Percentiles rank a stretch among this genome's conserved stretches.
Evolutionary conservation across 2,888 invertebrate species (phyloP).

Genomic region (Pristionchus arcanus): DNA sequence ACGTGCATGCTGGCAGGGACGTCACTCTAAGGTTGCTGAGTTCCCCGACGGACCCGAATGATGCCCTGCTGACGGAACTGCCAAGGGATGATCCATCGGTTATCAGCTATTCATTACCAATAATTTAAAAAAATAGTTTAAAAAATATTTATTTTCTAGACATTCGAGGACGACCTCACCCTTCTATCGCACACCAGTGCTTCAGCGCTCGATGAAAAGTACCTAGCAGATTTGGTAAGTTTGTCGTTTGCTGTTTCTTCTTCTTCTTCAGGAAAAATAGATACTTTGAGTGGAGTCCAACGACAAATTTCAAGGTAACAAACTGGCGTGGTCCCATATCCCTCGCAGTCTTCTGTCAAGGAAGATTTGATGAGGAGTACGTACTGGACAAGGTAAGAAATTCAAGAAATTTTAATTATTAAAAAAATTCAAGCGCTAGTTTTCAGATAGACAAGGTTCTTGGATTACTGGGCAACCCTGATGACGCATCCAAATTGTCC

Average conservation of each 20-base stretch:
- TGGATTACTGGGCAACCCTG: neutral
- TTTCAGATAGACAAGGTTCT: neutral
- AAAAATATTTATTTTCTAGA: no score
- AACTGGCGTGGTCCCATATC: slow-evolving; percentile 34
- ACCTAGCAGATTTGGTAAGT: neutral
- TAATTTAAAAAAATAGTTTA: neutral
- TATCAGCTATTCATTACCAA: neutral
- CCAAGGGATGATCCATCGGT: neutral
- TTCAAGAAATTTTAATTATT: no score
- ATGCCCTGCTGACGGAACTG: neutral
- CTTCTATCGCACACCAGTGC: neutral
- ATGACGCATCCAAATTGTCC: neutral
- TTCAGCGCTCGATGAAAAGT: neutral
- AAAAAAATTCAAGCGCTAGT: neutral
- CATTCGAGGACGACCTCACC: neutral
- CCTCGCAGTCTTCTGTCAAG: neutral
- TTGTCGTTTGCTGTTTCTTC: neutral
- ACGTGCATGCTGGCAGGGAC: neutral
- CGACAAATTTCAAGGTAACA: no score
- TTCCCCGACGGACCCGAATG: no score
- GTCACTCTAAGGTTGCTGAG: neutral
- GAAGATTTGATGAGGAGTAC: neutral
- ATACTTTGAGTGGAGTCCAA: no score
- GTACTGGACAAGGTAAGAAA: neutral
- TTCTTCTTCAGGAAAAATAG: neutral